Percentiles rank a stretch among this genome's conserved stretches.
phyloP scores from a whole-genome alignment of 2,888 invertebrate genomes.

The Lacanobia oleracea region DNA sequence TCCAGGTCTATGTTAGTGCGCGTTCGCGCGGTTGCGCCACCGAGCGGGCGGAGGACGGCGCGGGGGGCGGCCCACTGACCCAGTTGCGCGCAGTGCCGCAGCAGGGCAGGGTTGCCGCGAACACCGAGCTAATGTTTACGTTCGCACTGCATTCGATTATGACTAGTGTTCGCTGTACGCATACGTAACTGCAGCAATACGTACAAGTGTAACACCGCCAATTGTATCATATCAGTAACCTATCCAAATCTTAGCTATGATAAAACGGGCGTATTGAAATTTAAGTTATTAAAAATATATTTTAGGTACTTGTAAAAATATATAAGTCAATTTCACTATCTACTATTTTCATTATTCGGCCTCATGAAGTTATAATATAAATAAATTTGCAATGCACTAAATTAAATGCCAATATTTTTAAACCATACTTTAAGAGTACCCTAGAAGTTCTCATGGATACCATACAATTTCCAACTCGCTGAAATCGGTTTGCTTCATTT shows the following conservation, averaged over 20 bases:
- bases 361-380: neutral
- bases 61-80: conserved; percentile 95
- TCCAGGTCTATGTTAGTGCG: conserved; percentile 97
- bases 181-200: conserved; percentile 64
- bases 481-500: neutral
- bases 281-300: neutral
- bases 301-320: neutral
- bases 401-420: too few relatives aligned
- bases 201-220: conserved; percentile 36
- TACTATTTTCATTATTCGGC: neutral
- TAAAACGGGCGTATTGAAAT: neutral
- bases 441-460: neutral
- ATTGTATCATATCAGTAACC: conserved; percentile 16
- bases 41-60: conserved; percentile 88
- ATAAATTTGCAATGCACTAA: too few relatives aligned
- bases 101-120: conserved; percentile 90
- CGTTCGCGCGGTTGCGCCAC: conserved; percentile 90
- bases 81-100: conserved; percentile 93
- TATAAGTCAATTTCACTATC: too few relatives aligned
- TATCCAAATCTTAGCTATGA: conserved; percentile 3
- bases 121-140: conserved; percentile 87
- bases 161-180: conserved; percentile 67
- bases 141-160: conserved; percentile 81
- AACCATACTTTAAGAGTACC: too few relatives aligned
- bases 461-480: neutral